Evolutionary conservation across 2,888 invertebrate species (phyloP), one percentile per base, ranked within the genome.

Genomic region (Pardosa pseudoannulata): DNA sequence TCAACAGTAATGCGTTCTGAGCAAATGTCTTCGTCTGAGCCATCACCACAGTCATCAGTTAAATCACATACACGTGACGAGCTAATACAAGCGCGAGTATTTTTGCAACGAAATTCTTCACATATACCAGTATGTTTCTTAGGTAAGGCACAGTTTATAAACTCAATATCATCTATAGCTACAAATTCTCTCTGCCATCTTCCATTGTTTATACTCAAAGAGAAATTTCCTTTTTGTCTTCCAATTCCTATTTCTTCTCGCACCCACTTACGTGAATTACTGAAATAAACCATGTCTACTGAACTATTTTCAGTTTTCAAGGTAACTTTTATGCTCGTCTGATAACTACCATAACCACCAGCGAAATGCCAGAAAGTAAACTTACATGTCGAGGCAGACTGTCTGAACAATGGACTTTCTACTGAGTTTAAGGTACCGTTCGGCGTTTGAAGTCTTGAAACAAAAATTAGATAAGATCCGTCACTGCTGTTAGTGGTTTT

Each of bases 21-120:
- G 39, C 89, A 89, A 23, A 65, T 36, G 1, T 28, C 65, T 74
- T 89, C 89, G n/a, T 89, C 89, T 16, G 88, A 62, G 13, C 83
- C 76, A 78, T 89, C 88, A 0, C 85, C 89, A 29, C 89, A 89
- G 28, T 89, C 88, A 32, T 88, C 87, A 0, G 82, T 79, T 27
- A 88, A 41, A 50, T 89, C 88, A 56, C 89, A 89, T 6, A 88
- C 19, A 2, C 79, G 31, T 11, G 56, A 46, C 7, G 36, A 46
- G 31, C 83, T 65, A 13, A 89, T 80, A 32, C 89, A 89, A 28
- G 76, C 88, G 23, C 31, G 41, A 27, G 19, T 78, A 3, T 13
- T 28, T 39, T 27, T 39, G 27, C 88, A 88, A 7, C 28, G 31
- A 65, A 81, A 85, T 16, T 36, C 64, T 1, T 0, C 0, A n/a